Base-by-base conservation (phyloP, 2,797 vertebrate genomes). In the Myotis vivesi region DNA sequence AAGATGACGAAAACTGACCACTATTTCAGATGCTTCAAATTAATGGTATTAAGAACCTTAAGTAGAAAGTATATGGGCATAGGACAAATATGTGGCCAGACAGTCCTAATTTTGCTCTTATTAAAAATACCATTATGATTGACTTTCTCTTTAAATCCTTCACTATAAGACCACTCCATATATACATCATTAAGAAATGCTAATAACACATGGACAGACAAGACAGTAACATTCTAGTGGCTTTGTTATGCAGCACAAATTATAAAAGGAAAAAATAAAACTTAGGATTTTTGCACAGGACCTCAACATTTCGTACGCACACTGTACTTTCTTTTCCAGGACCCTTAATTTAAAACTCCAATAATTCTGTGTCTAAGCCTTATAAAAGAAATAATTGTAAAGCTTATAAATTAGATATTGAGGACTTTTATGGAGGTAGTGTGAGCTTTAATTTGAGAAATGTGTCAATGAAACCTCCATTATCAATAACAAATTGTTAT, bases 151-250 rank as follows among this genome's bases (percentile, higher is more conserved):
- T 98, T 97, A 97, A 97, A 97, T 96, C 89, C 12, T 97, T 98
- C 90, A 68, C 92, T 96, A 93, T 89, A 88, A 98, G 98, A 98
- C 97, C 97, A 97, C 93, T 97, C 94, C 92, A 98, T 98, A 98
- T 98, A 98, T 98, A 98, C 98, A 98, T 97, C 88, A 94, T 96
- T 97, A 98, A 97, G 96, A 96, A 98, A 98, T 97, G 97, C 94
- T 97, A 97, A 97, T 97, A 97, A 98, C 98, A 98, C 96, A 87
- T 85, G 97, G 98, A 98, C 97, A 98, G 97, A 98, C 98, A 97
- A 97, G 97, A 98, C 98, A 98, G 86, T 97, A 98, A 98, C 98
- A 98, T 97, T 98, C 97, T 98, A 98, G 98, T 98, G 98, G 97
- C 94, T 98, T 98, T 97, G 94, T 97, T 97, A 98, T 98, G 98